A percentile compares a stretch with the other conserved stretches of the same genome.
Conservation (phyloP, 2,797 vertebrate genomes). For the Eulemur coronatus region DNA sequence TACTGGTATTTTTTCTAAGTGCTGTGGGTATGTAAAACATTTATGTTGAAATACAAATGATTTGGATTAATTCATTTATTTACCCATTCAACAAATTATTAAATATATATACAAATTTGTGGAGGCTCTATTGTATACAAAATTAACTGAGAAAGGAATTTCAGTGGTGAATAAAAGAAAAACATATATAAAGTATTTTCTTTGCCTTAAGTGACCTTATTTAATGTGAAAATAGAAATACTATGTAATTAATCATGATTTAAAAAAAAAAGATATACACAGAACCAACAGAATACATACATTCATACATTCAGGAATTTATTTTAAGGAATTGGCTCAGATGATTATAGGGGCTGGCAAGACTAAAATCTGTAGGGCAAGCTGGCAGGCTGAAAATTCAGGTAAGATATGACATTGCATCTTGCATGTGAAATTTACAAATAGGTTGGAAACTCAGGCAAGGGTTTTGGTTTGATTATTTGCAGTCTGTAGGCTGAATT, state of each 20-base stretch:
- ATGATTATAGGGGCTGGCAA: neutral
- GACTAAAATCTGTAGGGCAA: neutral
- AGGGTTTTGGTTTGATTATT: neutral
- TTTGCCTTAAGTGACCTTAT: neutral
- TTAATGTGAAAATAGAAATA: neutral
- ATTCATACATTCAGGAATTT: neutral
- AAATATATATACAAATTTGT: neutral
- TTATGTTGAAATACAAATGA: neutral
- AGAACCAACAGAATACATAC: neutral
- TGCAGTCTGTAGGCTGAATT: neutral
- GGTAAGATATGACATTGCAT: neutral
- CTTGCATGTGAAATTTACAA: neutral
- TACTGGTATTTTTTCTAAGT: neutral
- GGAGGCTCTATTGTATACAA: neutral
- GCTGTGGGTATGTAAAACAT: neutral
- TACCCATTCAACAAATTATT: neutral
- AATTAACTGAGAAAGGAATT: neutral
- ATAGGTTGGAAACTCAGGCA: neutral
- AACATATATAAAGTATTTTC: neutral
- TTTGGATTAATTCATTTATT: neutral
- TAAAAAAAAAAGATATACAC: neutral
- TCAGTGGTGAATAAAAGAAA: neutral
- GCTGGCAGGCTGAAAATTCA: neutral
- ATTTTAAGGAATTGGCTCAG: neutral
- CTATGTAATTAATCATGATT: neutral